Evolutionary conservation across 2,113 vertebrate species (phyloP), one percentile per base, ranked within the genome.

Genomic region (Gorsachius goisagi): DNA sequence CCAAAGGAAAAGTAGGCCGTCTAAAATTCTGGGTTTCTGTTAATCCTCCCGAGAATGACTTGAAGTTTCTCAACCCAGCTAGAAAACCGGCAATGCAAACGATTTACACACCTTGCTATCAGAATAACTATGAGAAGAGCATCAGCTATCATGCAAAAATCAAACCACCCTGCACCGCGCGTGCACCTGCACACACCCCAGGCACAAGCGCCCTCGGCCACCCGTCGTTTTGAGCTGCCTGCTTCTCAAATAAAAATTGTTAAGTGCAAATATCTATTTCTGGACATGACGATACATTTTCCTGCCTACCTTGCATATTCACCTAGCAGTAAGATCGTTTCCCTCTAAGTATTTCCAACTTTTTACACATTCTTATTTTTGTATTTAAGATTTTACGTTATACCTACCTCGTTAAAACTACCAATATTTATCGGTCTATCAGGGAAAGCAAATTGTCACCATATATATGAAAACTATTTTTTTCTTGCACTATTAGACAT

Each of bases 161-260:
- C 55, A 39, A 44, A 41, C 17, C 33, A 11, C 6, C 9, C 33
- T 19, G 4, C 4, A 21, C 49, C 3, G 27, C 69, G 49, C n/a
- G 15, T 39, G 9, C 83, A n/a, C 13, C 3, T 0, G 12, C 4
- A 9, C 3, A 16, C 16, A 4, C 15, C 9, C 2, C 6, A 19
- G 21, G 2, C 47, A 35, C 56, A 10, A 17, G 26, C 71, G 26
- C 9, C 56, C 72, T 15, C 44, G 23, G 44, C 37, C 23, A 11
- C 49, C 37, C 26, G 8, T 4, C 27, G 2, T 6, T 37, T 6
- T 37, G 22, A 58, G 15, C 49, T 20, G 35, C 12, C 19, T 17
- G 20, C 5, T 35, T 20, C 85, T 52, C 30, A 44, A 26, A 26
- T 9, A 49, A 35, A 26, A 52, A 19, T 2, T 8, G 2, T 12